Evolutionary conservation across 64 coral and sea anemone species (phyloP).

Genomic region (Anthopleura sola): DNA sequence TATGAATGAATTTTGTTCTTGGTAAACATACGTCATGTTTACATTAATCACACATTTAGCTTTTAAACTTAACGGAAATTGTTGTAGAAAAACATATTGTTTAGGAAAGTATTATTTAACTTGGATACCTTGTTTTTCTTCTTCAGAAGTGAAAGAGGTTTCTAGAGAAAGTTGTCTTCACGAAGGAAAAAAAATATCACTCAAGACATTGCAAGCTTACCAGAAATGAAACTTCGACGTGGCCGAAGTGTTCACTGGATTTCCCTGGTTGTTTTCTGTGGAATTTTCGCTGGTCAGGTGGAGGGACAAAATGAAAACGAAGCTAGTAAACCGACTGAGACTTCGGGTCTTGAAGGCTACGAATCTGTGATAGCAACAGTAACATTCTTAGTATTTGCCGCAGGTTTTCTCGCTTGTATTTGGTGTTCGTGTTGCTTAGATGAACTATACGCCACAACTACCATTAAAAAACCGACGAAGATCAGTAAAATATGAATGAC

Average conservation of each 20-base stretch:
- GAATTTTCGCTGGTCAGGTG: not conserved
- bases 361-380: not conserved
- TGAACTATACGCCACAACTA: not conserved
- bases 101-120: not conserved
- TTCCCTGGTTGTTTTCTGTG: not conserved
- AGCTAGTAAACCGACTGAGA: not conserved
- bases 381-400: constrained; percentile 6
- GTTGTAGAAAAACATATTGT: not conserved
- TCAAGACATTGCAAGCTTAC: not conserved
- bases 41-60: not conserved
- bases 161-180: not conserved
- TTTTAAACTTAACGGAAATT: constrained; percentile 6
- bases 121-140: not conserved
- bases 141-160: not conserved
- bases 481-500: not conserved
- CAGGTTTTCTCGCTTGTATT: constrained; percentile 7
- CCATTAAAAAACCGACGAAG: not conserved
- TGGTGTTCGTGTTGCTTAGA: constrained; percentile 27
- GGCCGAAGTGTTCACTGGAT: not conserved
- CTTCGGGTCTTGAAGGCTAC: not conserved
- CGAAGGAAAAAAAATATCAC: not conserved
- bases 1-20: not conserved
- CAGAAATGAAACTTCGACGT: not conserved
- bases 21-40: not conserved
- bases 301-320: not conserved